Conservation (phyloP, 1,140 invertebrate species). For the Charaxes varanes region DNA sequence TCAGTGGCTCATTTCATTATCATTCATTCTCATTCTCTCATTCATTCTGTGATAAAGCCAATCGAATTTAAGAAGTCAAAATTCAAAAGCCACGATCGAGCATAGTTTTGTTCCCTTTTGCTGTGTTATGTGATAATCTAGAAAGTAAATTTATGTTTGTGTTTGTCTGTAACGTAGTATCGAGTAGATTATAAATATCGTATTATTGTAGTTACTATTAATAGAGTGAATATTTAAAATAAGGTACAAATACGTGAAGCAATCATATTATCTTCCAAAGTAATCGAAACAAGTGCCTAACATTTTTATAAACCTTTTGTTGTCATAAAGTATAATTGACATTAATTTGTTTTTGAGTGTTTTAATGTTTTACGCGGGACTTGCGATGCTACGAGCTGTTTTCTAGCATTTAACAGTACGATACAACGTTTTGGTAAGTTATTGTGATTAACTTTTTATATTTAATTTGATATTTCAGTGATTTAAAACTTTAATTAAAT, state of each 20-base stretch:
- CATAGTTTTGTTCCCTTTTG: background rate
- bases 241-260: constrained; percentile 19
- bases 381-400: constrained; percentile 67
- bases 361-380: constrained; percentile 45
- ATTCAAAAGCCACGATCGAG: constrained; percentile 2
- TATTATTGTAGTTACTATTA: background rate
- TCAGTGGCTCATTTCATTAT: too few relatives aligned
- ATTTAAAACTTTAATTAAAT: too few relatives aligned
- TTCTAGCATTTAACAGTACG: constrained; percentile 64
- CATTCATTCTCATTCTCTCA: too few relatives aligned
- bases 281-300: constrained; percentile 61
- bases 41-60: too few relatives aligned
- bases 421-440: constrained; percentile 63
- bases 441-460: background rate
- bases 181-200: background rate
- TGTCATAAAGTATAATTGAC: constrained; percentile 33
- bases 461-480: too few relatives aligned
- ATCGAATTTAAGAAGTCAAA: constrained; percentile 26
- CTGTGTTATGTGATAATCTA: constrained; percentile 18
- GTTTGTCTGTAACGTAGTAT: constrained; percentile 9
- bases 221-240: constrained; percentile 3
- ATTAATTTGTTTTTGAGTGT: constrained; percentile 43
- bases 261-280: constrained; percentile 21
- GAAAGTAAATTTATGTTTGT: constrained; percentile 28
- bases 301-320: constrained; percentile 43